phyloP scores from a whole-genome alignment of 2,888 invertebrate genomes.

The Pherbina coryleti region DNA sequence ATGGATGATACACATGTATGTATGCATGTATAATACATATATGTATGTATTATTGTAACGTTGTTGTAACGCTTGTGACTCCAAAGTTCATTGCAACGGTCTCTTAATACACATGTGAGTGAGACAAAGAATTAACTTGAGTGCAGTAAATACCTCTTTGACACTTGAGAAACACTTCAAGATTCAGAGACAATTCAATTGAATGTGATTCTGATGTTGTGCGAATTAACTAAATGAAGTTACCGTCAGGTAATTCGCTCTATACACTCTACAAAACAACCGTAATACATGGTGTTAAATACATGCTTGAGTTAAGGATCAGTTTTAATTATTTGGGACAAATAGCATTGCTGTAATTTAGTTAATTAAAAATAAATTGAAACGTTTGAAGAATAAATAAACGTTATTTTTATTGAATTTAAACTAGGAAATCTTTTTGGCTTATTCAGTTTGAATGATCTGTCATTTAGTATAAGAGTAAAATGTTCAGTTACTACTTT shows the following conservation, averaged over 20 bases:
- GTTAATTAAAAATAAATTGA: too few species aligned
- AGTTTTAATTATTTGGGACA: not conserved
- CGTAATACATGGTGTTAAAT: not conserved
- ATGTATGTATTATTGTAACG: not conserved
- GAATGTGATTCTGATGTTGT: slow-evolving; percentile 16
- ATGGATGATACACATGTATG: not conserved
- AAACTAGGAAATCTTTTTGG: too few species aligned
- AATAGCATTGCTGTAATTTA: not conserved
- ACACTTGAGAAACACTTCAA: slow-evolving; percentile 33
- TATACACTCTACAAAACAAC: not conserved
- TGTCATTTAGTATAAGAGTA: too few species aligned
- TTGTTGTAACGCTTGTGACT: not conserved
- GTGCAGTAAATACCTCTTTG: slow-evolving; percentile 28
- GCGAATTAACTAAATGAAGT: slow-evolving; percentile 37
- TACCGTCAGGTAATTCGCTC: not conserved
- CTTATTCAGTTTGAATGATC: too few species aligned
- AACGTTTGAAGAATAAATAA: too few species aligned
- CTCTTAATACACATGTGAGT: slow-evolving; percentile 24
- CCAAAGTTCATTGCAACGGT: slow-evolving; percentile 19
- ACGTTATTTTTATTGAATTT: too few species aligned
- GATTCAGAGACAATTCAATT: slow-evolving; percentile 24
- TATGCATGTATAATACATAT: not conserved
- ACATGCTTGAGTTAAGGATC: not conserved
- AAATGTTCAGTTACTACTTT: too few species aligned
- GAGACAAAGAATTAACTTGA: slow-evolving; percentile 29